Conservation (phyloP, 1,140 invertebrate genomes). For the Pseudomyrmex gracilis region DNA sequence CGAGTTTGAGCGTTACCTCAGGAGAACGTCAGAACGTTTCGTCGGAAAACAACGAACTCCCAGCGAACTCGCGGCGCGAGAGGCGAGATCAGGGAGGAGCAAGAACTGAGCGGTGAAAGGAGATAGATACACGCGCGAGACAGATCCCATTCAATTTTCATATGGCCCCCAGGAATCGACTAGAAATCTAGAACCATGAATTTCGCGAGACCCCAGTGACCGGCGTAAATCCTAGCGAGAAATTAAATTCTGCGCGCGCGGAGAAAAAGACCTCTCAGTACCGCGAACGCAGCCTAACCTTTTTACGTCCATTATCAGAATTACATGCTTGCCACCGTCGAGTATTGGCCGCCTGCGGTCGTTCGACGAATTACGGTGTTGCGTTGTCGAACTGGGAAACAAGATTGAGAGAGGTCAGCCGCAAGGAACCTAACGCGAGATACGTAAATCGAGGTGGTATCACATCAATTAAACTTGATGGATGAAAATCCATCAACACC, state of each 20-base stretch:
- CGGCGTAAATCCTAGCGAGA: conserved; percentile 34
- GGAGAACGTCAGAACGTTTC: conserved; percentile 31
- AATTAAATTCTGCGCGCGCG: conserved; percentile 41
- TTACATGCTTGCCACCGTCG: conserved; percentile 47
- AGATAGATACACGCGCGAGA: not conserved
- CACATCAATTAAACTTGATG: conserved; percentile 70
- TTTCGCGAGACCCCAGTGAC: conserved; percentile 35
- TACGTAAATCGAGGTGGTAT: conserved; percentile 61
- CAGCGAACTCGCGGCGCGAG: conserved; percentile 23
- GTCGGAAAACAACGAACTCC: conserved; percentile 39
- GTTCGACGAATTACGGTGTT: conserved; percentile 56
- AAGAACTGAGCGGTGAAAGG: not conserved
- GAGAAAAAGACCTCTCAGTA: conserved; percentile 22
- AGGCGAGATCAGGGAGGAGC: not conserved
- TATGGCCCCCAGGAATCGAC: not conserved
- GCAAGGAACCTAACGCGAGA: conserved; percentile 40
- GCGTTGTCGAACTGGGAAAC: not conserved
- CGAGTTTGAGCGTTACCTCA: conserved; percentile 53
- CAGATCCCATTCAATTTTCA: conserved; percentile 37
- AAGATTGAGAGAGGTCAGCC: conserved; percentile 5
- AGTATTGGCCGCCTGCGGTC: conserved; percentile 12
- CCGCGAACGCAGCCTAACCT: not conserved
- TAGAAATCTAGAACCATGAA: conserved; percentile 28
- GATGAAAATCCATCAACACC: conserved; percentile 63
- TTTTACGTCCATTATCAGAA: conserved; percentile 67